phyloP scores from a whole-genome alignment of 2,888 invertebrate species.

The Macrosiphum euphorbiae region DNA sequence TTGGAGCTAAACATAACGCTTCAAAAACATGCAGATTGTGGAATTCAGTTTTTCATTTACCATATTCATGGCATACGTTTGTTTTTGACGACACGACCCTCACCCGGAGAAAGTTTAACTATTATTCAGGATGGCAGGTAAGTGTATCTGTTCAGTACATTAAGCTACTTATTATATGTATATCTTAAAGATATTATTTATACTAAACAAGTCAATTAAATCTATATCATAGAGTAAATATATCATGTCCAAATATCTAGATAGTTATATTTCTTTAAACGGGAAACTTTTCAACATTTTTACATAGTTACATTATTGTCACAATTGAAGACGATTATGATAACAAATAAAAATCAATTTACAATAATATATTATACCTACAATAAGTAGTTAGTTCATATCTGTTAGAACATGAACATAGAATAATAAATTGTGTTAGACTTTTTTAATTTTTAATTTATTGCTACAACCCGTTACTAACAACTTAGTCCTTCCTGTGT shows the following conservation, averaged over 20 bases:
- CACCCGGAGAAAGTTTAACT: slow-evolving; percentile 82
- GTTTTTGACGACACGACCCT: slow-evolving; percentile 80
- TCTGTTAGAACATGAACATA: background rate
- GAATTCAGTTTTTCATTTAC: slow-evolving; percentile 80
- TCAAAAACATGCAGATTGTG: slow-evolving; percentile 79
- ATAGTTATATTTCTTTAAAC: background rate
- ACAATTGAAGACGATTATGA: background rate
- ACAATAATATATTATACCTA: background rate
- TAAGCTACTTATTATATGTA: background rate
- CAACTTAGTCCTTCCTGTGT: background rate
- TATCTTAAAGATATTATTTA: background rate
- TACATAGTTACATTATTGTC: background rate
- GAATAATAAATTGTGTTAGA: background rate
- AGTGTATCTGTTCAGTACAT: background rate
- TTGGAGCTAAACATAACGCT: slow-evolving; percentile 80
- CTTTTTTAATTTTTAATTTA: background rate
- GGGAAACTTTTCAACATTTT: background rate
- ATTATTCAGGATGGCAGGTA: slow-evolving; percentile 85
- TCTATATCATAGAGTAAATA: background rate
- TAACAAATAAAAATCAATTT: background rate
- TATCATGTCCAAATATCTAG: background rate
- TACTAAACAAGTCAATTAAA: background rate
- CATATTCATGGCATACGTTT: slow-evolving; percentile 83
- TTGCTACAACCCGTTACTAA: background rate
- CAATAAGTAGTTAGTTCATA: background rate